These are phyloP conservation scores for Euzophera pinguis DNA, from an alignment of 2,888 invertebrate species.

Conservation along the genomic window DNA sequence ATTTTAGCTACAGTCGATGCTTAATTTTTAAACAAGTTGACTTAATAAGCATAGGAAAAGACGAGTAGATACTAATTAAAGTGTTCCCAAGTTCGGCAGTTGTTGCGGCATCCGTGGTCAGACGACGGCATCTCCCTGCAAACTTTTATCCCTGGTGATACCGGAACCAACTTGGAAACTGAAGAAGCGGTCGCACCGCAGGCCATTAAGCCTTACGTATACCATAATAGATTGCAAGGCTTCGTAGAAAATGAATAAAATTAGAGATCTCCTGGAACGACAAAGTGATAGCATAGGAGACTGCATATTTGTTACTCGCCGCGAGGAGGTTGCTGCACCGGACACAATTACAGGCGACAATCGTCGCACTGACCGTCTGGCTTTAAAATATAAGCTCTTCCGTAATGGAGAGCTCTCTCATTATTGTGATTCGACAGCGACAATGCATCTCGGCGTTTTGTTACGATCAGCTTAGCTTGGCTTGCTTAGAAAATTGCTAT, in stretches of 20 bases:
- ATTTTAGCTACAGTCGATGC: constrained; percentile 22
- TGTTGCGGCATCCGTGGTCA: constrained; percentile 38
- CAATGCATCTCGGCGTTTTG: constrained; percentile 36
- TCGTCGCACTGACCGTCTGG: constrained; percentile 49
- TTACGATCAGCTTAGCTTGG: constrained; percentile 18
- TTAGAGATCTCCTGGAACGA: constrained; percentile 5
- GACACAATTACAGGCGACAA: constrained; percentile 73
- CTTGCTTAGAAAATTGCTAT: constrained; percentile 35
- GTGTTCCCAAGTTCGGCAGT: constrained; percentile 51
- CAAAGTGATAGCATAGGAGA: constrained; percentile 5
- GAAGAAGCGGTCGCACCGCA: constrained; percentile 35
- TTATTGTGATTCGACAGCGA: constrained; percentile 54
- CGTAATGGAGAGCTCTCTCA: constrained; percentile 62
- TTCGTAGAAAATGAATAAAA: constrained; percentile 13
- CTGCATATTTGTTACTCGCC: constrained; percentile 38
- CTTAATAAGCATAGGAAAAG: constrained; percentile 36
- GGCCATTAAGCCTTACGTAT: constrained; percentile 31
- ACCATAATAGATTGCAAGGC: constrained; percentile 30
- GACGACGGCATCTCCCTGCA: constrained; percentile 38
- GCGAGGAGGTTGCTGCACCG: constrained; percentile 38
- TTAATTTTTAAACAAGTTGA: constrained; percentile 32
- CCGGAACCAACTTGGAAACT: constrained; percentile 35
- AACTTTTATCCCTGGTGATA: constrained; percentile 54
- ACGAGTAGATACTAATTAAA: constrained; percentile 58
- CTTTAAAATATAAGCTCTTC: constrained; percentile 58